These are phyloP conservation scores for Fukomys damarensis DNA, from an alignment of 2,113 vertebrate species.

Conservation along the genomic window DNA sequence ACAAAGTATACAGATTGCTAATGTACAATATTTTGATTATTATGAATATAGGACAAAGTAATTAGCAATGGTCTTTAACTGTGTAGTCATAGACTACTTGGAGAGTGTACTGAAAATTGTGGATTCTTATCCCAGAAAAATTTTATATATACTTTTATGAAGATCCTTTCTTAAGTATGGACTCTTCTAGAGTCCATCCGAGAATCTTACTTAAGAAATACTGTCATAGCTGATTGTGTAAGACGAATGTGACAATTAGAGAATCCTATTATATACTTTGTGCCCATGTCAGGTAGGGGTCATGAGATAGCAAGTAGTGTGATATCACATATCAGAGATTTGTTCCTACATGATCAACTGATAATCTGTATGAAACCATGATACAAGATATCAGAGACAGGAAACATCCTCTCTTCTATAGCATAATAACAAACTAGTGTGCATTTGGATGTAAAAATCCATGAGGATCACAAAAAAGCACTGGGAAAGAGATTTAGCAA, in stretches of 20 bases:
- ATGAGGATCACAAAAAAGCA: background rate
- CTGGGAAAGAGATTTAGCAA: background rate
- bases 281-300: background rate
- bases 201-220: background rate
- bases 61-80: background rate
- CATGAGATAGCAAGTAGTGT: background rate
- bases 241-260: background rate
- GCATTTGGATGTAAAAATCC: background rate
- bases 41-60: background rate
- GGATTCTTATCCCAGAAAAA: background rate
- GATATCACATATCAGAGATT: background rate
- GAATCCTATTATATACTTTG: background rate
- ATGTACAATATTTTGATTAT: background rate
- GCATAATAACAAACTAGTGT: background rate
- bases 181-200: background rate
- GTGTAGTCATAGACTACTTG: background rate
- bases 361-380: background rate
- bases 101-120: slow-evolving; percentile 8
- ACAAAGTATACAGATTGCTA: background rate
- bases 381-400: background rate
- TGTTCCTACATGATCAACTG: background rate
- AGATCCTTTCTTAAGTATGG: background rate
- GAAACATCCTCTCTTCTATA: background rate
- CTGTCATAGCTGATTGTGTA: background rate
- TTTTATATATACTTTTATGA: background rate